Evolutionary conservation across 2,113 vertebrate genomes (phyloP), one percentile per base, ranked within the genome.

Genomic region (Dasyurus viverrinus): DNA sequence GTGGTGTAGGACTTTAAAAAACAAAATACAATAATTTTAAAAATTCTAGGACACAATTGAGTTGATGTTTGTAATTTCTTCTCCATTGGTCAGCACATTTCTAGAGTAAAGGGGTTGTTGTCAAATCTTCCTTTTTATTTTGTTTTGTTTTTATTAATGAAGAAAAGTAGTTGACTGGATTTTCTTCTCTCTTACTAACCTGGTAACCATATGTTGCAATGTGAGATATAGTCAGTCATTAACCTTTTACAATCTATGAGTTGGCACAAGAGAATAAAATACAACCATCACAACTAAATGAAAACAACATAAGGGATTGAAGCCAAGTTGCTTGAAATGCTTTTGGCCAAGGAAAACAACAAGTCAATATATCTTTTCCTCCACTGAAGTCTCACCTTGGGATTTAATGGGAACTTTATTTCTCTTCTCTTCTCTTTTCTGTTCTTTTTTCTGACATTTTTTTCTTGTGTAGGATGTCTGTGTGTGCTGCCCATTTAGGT

Each of bases 361-460:
- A 42, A 42, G 19, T n/a, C n/a, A 27, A 50, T 90, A 76, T 95
- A 91, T 97, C 97, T 97, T 95, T 95, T 84, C 1, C 0, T 89
- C 19, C 94, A 91, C 94, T 25, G 19, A 94, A 96, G 93, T 89
- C 90, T 98, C n/a, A 53, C 90, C 90, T 96, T 30, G 95, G 54
- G 8, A 54, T 94, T 98, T 95, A 93, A 90, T n/a, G n/a, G 19
- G 16, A 84, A 48, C 96, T 90, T 94, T 94, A 93, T 53, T 96
- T 92, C 90, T 95, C 30, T 92, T 55, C 48, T 25, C 92, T 57
- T 8, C 55, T 27, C 57, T 95, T 42, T 92, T 52, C 93, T 19
- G 16, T 98, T 46, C 97, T 95, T 96, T 76, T 76, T 76, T 92
- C 91, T 97, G 90, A 94, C 97, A 95, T 98, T 95, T 98, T 98